Percentiles rank a stretch among this genome's conserved stretches.
phyloP scores from a whole-genome alignment of 2,113 vertebrate genomes.

The Corvus moneduloides region DNA sequence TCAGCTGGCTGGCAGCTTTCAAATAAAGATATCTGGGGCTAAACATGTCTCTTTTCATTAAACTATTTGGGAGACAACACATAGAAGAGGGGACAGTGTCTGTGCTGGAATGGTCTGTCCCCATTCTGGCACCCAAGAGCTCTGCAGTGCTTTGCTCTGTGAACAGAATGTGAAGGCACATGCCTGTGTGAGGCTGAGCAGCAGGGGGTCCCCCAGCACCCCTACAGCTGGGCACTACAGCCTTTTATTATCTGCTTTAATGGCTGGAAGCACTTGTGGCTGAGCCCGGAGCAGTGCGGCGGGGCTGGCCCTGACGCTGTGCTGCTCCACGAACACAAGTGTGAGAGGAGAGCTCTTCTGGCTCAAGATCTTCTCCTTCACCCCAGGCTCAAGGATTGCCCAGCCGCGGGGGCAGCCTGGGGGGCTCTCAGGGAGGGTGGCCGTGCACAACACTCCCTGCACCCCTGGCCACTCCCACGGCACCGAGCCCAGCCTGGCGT shows the following conservation, averaged over 20 bases:
- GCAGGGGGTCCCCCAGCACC: not conserved
- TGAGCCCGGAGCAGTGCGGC: not conserved
- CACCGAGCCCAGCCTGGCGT: accelerated
- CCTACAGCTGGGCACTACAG: not conserved
- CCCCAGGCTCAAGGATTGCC: not conserved
- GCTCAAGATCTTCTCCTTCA: not conserved
- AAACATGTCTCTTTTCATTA: not conserved
- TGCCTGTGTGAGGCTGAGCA: not conserved
- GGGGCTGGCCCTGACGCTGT: accelerated
- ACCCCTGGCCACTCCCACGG: not conserved
- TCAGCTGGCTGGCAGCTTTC: not conserved
- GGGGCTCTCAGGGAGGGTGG: not conserved
- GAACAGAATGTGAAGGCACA: not conserved
- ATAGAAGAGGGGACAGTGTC: not conserved
- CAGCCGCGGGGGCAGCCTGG: not conserved
- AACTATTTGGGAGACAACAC: not conserved
- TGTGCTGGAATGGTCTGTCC: not conserved
- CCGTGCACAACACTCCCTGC: not conserved
- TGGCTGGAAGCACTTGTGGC: not conserved
- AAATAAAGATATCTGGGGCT: not conserved
- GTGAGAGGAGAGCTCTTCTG: conserved; percentile 42
- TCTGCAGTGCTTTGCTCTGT: accelerated
- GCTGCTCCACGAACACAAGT: not conserved
- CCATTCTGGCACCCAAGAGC: not conserved
- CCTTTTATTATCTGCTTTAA: not conserved